Percentiles rank a stretch among this genome's conserved stretches.
Conservation (phyloP, 2,888 invertebrate genomes). For the Temnothorax ravouxi region DNA sequence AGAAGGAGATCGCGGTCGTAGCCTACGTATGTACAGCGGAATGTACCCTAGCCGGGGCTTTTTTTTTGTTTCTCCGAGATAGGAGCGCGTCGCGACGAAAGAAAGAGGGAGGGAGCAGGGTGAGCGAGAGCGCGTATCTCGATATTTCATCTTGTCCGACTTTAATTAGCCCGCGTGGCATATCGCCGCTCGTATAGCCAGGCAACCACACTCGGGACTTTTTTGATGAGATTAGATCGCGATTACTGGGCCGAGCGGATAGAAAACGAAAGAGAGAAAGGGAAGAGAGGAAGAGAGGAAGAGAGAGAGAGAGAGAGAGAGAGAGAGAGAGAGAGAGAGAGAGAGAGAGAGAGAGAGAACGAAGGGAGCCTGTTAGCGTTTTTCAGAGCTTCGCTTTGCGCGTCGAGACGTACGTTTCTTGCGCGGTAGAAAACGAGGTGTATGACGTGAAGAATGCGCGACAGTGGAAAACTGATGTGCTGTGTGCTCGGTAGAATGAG, state of each 20-base stretch:
- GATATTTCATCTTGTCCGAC: conserved; percentile 68
- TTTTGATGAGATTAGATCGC: conserved; percentile 64
- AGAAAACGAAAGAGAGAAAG: not conserved
- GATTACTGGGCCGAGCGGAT: conserved; percentile 53
- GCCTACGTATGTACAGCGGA: conserved; percentile 19
- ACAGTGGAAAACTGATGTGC: not conserved
- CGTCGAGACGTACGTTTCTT: conserved; percentile 38
- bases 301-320: not conserved
- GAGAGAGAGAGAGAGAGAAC: not conserved
- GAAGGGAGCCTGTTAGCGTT: conserved; percentile 10
- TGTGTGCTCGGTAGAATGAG: not conserved
- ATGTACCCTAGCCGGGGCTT: conserved; percentile 38
- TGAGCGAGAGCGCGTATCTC: conserved; percentile 59
- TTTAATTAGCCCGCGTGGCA: conserved; percentile 68
- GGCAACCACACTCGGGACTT: conserved; percentile 48
- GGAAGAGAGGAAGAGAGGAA: too few species aligned
- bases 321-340: not conserved
- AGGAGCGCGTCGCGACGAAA: conserved; percentile 11
- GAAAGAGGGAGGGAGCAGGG: not conserved
- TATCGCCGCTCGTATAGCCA: conserved; percentile 55
- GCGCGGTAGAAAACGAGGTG: conserved; percentile 41
- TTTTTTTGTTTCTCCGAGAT: conserved; percentile 68
- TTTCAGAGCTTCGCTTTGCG: conserved; percentile 40
- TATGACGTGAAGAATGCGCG: conserved; percentile 39
- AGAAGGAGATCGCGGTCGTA: conserved; percentile 37